Evolutionary conservation across 2,113 vertebrate genomes (phyloP), one percentile per base, ranked within the genome.

Genomic region (Lates calcarifer): DNA sequence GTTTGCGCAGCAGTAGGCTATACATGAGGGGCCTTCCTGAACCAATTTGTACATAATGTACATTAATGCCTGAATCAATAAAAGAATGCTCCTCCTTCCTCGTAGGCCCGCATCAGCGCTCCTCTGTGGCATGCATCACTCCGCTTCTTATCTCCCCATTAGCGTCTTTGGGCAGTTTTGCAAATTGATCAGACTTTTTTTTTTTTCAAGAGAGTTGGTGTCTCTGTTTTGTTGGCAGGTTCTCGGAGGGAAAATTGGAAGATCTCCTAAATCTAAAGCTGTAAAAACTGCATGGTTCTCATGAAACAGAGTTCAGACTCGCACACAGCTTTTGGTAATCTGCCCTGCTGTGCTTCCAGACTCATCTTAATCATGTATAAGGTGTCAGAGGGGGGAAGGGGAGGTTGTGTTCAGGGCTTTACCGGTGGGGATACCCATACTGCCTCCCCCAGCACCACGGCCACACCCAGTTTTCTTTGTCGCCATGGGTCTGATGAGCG

Each of bases 41-140:
- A 76, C 83, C 79, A 83, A 90, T 89, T 79, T 84, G 75, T 82
- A 83, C 83, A 91, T 83, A 63, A 88, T 89, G 85, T 87, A 82
- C 88, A 79, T 85, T 85, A 89, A 91, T 85, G 83, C 69, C 70
- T 78, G 79, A 84, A 89, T 93, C 87, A 74, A 89, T 93, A 86
- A 77, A 80, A 87, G 2, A 64, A 67, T 24, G 61, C 86, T 82
- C 83, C 81, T 85, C 85, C 84, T 60, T 77, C 72, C 51, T 61
- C 49, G 28, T 53, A 77, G 68, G 29, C 5, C 47, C 0, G 24
- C 72, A 77, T 71, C 63, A 62, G 74, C 15, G 49, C 85, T 80
- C 71, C 83, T 77, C 71, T 55, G 67, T 66, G 70, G 55, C 55
- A 12, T 17, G 4, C 61, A 72, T 79, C 81, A 15, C 78, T 87